Evolutionary conservation across 2,888 invertebrate species (phyloP).

Genomic region (Hoplodrina blanda): DNA sequence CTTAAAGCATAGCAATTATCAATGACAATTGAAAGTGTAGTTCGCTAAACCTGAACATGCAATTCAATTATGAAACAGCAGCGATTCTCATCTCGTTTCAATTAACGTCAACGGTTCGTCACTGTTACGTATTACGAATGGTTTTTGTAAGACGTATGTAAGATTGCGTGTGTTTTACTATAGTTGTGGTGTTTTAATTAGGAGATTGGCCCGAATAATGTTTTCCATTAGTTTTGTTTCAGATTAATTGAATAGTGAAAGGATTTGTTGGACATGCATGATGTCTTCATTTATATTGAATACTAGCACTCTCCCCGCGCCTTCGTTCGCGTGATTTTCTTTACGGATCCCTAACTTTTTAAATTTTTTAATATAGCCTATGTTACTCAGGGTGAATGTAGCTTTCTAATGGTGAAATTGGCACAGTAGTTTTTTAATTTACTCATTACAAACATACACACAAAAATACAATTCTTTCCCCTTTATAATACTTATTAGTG

Average conservation of each 20-base stretch:
- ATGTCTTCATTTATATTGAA: not conserved
- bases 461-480: too few relatives aligned
- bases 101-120: constrained; percentile 48
- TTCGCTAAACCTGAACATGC: constrained; percentile 50
- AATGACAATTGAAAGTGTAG: constrained; percentile 48
- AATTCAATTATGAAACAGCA: constrained; percentile 25
- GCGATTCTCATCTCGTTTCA: constrained; percentile 31
- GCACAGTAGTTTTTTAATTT: too few relatives aligned
- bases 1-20: constrained; percentile 2
- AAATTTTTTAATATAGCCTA: too few relatives aligned
- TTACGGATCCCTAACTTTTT: too few relatives aligned
- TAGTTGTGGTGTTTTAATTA: constrained; percentile 37
- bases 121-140: not conserved
- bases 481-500: too few relatives aligned
- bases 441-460: too few relatives aligned
- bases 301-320: too few relatives aligned
- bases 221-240: constrained; percentile 29
- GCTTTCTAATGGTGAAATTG: too few relatives aligned
- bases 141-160: constrained; percentile 30
- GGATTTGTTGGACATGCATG: not conserved
- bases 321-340: too few relatives aligned
- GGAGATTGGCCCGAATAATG: constrained; percentile 44
- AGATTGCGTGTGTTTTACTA: constrained; percentile 28
- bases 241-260: constrained; percentile 25
- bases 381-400: too few relatives aligned